Evolutionary conservation across 1,140 invertebrate genomes (phyloP).

Genomic region (Solenopsis invicta): DNA sequence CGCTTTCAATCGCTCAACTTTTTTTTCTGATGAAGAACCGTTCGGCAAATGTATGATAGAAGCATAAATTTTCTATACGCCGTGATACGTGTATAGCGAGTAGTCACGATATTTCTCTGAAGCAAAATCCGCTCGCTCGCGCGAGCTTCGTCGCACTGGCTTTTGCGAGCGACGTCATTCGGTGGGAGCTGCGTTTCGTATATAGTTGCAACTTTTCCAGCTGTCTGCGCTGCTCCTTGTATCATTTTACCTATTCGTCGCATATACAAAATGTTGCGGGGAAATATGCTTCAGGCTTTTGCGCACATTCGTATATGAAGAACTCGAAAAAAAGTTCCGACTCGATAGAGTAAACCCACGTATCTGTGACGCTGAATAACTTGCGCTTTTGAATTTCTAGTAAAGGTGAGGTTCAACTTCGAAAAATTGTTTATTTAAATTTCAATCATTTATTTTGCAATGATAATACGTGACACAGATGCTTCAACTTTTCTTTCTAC

Average conservation of each 20-base stretch:
- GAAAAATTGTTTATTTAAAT: background rate
- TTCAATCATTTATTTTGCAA: background rate
- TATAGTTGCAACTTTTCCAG: conserved; percentile 51
- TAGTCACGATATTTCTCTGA: conserved; percentile 56
- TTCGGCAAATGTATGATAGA: conserved; percentile 30
- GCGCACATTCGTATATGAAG: conserved; percentile 14
- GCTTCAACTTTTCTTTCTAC: background rate
- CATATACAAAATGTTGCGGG: conserved; percentile 19
- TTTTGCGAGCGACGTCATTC: conserved; percentile 42
- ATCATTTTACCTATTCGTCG: conserved; percentile 35
- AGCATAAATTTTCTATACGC: conserved; percentile 48
- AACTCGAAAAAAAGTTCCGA: background rate
- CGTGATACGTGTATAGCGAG: conserved; percentile 24
- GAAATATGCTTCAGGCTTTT: conserved; percentile 25
- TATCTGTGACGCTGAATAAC: background rate
- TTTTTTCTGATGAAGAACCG: conserved; percentile 35
- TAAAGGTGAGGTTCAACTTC: background rate
- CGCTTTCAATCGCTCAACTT: conserved; percentile 6
- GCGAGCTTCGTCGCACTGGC: conserved; percentile 56
- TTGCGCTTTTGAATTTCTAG: conserved; percentile 1
- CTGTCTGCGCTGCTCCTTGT: conserved; percentile 39
- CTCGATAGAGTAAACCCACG: background rate
- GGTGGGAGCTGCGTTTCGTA: conserved; percentile 33
- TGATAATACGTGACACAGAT: background rate
- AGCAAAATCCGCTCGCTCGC: conserved; percentile 43